phyloP scores from a whole-genome alignment of 92 coral and sea anemone genomes.

The Palythoa caribaeorum region DNA sequence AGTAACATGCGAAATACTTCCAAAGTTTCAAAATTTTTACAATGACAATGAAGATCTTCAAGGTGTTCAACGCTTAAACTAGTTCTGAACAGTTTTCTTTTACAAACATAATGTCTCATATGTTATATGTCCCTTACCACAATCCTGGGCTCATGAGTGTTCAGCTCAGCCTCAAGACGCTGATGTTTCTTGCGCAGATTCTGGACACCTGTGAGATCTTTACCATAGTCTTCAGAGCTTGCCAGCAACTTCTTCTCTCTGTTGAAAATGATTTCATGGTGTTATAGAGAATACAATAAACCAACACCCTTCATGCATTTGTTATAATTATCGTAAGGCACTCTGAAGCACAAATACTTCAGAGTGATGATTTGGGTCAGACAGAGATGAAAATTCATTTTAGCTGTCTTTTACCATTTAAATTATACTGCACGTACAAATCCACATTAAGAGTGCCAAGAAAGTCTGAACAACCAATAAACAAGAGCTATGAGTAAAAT shows the following conservation, averaged over 20 bases:
- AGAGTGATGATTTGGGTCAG: no score
- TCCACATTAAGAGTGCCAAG: no score
- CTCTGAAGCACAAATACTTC: no score
- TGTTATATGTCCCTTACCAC: constrained; percentile 61
- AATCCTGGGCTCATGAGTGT: constrained; percentile 91
- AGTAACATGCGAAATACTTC: no score
- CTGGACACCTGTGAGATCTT: constrained; percentile 98
- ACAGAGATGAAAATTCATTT: no score
- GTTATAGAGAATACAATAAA: neutral
- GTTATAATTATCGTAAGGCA: no score
- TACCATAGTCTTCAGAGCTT: constrained; percentile 98
- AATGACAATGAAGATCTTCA: no score
- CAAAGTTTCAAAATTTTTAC: no score
- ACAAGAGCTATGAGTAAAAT: no score
- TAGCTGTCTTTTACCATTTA: no score
- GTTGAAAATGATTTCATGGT: neutral
- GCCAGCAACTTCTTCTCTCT: constrained; percentile 96
- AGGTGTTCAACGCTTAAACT: neutral
- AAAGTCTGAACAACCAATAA: no score
- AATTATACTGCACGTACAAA: no score
- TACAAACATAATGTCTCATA: neutral
- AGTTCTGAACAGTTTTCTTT: neutral
- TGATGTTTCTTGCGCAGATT: constrained; percentile 97
- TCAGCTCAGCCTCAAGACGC: constrained; percentile 94
- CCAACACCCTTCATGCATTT: neutral